A percentile compares a stretch with the other conserved stretches of the same genome.
These are phyloP conservation scores for Chauna torquata DNA, from an alignment of 2,113 vertebrate species.

Conservation along the genomic window DNA sequence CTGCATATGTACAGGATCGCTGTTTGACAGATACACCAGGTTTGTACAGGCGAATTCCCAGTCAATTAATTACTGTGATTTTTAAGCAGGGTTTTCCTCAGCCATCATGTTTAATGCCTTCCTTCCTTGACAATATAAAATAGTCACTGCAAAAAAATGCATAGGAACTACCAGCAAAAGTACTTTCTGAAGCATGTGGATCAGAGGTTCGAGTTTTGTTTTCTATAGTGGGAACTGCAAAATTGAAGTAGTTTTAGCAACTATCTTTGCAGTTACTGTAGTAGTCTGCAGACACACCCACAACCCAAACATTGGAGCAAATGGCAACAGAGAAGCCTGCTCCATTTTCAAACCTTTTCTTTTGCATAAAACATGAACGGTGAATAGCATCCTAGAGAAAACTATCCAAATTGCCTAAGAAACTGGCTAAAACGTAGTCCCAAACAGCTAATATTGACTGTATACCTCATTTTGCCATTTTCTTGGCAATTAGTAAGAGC, in stretches of 20 bases:
- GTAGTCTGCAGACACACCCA: neutral
- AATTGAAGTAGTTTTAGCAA: neutral
- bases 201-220: neutral
- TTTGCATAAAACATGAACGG: neutral
- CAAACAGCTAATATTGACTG: neutral
- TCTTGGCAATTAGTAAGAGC: conserved; percentile 16
- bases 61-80: neutral
- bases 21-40: neutral
- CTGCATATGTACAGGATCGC: neutral
- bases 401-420: neutral
- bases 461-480: conserved; percentile 27
- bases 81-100: neutral
- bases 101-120: neutral
- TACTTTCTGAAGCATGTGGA: neutral
- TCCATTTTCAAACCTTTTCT: neutral
- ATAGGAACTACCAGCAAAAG: neutral
- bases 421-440: neutral
- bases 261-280: neutral
- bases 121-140: neutral
- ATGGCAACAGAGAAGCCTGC: neutral
- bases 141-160: neutral
- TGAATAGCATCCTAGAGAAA: neutral
- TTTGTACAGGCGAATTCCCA: neutral
- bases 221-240: neutral
- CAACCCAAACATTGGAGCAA: neutral